Evolutionary conservation across 2,797 vertebrate genomes (phyloP).

Genomic region (Phrynocephalus vlangalii): DNA sequence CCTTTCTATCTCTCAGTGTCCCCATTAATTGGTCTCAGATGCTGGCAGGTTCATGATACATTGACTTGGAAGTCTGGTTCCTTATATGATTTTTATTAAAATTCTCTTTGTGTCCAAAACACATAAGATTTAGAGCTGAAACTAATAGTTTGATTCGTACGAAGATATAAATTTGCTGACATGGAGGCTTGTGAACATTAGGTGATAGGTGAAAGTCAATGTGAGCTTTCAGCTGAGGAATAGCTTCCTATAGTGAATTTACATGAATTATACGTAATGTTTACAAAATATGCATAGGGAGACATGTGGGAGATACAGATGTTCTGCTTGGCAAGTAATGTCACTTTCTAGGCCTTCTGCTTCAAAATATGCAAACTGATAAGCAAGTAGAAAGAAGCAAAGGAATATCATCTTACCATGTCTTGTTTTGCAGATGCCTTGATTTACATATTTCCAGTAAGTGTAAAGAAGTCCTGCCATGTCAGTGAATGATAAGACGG

Average conservation of each 20-base stretch:
- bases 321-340: neutral
- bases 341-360: neutral
- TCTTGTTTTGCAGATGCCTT: neutral
- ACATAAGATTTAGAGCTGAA: constrained; percentile 78
- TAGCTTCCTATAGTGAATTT: constrained; percentile 53
- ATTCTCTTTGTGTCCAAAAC: constrained; percentile 78
- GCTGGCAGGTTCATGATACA: constrained; percentile 79
- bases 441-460: neutral
- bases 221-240: constrained; percentile 68
- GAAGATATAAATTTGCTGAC: constrained; percentile 78
- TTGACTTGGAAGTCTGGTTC: constrained; percentile 75
- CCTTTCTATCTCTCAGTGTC: constrained; percentile 61
- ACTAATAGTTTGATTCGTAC: constrained; percentile 81
- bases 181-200: constrained; percentile 74
- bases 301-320: neutral
- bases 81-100: constrained; percentile 83
- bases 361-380: neutral
- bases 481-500: neutral
- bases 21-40: constrained; percentile 80
- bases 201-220: constrained; percentile 76
- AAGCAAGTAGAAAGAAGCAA: neutral
- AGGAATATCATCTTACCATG: neutral
- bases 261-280: constrained; percentile 27
- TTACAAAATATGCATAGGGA: constrained; percentile 60
- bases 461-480: neutral